A percentile compares a stretch with the other conserved stretches of the same genome.
Conservation (phyloP, 2,113 vertebrate genomes). For the Anoplopoma fimbria region DNA sequence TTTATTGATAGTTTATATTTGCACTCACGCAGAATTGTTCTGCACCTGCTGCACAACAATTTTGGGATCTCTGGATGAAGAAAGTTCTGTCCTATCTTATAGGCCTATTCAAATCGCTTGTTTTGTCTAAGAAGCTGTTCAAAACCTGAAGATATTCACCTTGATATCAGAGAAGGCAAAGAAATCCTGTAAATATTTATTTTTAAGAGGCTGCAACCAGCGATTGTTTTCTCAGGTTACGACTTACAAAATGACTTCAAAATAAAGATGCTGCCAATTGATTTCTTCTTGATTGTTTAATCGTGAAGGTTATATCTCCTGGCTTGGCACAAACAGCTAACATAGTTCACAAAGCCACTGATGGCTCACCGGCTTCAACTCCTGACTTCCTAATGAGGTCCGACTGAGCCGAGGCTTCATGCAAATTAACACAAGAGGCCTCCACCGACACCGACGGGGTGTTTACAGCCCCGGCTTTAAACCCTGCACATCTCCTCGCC, state of each 20-base stretch:
- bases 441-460: background rate
- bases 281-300: background rate
- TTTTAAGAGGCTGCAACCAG: background rate
- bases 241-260: background rate
- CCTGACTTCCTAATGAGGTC: conserved; percentile 46
- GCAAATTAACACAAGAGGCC: conserved; percentile 54
- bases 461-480: conserved; percentile 50
- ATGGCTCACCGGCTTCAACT: conserved; percentile 11
- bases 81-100: background rate
- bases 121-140: background rate
- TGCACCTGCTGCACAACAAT: background rate
- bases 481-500: conserved; percentile 36
- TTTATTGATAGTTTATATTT: too few relatives aligned
- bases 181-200: background rate
- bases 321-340: background rate
- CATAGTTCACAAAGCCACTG: background rate
- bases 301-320: background rate
- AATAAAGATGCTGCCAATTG: background rate
- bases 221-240: background rate
- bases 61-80: background rate
- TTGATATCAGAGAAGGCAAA: background rate
- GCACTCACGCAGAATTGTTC: background rate
- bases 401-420: conserved; percentile 45
- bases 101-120: background rate
- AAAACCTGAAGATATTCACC: background rate